Percentiles rank a stretch among this genome's conserved stretches.
Evolutionary conservation across 2,888 invertebrate genomes (phyloP).

Genomic region (Helicoverpa assulta): DNA sequence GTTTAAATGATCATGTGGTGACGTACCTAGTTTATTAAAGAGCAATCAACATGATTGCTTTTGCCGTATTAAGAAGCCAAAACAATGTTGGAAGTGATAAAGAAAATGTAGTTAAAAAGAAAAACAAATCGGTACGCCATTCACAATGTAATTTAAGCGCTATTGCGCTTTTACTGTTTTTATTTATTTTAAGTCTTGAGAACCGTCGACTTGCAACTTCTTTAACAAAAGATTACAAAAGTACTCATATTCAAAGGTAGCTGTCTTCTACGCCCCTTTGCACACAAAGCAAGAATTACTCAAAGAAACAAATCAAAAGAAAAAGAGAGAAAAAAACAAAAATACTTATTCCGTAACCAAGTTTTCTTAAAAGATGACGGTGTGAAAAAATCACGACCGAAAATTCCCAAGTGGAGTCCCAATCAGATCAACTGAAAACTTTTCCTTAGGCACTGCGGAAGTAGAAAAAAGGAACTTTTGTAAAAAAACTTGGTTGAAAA

Average conservation of each 20-base stretch:
- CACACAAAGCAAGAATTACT: conserved; percentile 53
- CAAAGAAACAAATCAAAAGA: conserved; percentile 55
- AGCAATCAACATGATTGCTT: no score
- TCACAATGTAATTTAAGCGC: conserved; percentile 1
- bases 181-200: conserved; percentile 8
- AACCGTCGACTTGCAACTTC: conserved; percentile 13
- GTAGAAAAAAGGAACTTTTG: conserved; percentile 37
- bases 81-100: neutral
- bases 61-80: neutral
- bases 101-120: neutral
- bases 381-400: conserved; percentile 50
- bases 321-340: conserved; percentile 35
- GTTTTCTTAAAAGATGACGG: conserved; percentile 55
- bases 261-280: conserved; percentile 20
- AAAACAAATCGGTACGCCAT: neutral
- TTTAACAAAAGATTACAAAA: conserved; percentile 40
- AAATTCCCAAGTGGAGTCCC: conserved; percentile 52
- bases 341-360: conserved; percentile 47
- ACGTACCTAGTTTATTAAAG: neutral
- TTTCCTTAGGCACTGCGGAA: conserved; percentile 47
- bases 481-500: conserved; percentile 48
- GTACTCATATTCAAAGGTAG: conserved; percentile 35
- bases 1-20: neutral
- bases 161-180: neutral
- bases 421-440: conserved; percentile 60